Percentiles rank a stretch among this genome's conserved stretches.
These are phyloP conservation scores for Aurelia coerulea DNA, from an alignment of 30 jellyfish, hydroid and myxozoan species.

Conservation along the genomic window DNA sequence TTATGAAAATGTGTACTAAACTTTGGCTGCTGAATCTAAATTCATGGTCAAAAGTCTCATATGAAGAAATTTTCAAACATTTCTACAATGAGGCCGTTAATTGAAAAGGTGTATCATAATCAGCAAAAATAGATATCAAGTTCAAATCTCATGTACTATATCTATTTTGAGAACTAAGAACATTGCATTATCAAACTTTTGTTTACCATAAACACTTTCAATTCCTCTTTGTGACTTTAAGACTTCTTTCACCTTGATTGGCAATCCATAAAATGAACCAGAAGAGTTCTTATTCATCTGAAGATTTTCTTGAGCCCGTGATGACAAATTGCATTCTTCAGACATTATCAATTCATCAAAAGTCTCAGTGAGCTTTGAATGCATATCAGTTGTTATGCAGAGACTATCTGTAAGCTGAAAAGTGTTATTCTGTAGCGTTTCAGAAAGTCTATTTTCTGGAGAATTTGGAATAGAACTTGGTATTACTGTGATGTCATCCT, in stretches of 20 bases:
- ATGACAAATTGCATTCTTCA: background rate
- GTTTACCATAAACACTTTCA: constrained; percentile 75
- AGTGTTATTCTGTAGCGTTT: background rate
- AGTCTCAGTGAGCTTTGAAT: constrained; percentile 33
- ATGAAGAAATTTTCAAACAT: too few relatives aligned
- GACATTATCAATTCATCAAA: constrained; percentile 38
- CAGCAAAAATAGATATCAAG: too few relatives aligned
- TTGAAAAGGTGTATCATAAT: too few relatives aligned
- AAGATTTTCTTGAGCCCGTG: background rate
- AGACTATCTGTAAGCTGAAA: constrained; percentile 29
- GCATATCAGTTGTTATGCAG: constrained; percentile 17
- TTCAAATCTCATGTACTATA: too few relatives aligned
- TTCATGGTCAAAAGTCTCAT: too few relatives aligned
- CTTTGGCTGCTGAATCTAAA: too few relatives aligned
- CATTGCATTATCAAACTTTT: too few relatives aligned
- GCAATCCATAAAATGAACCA: constrained; percentile 78
- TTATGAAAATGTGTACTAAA: too few relatives aligned
- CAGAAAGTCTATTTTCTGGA: background rate
- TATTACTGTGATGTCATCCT: constrained; percentile 20
- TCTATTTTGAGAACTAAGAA: too few relatives aligned
- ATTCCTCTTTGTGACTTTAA: constrained; percentile 77
- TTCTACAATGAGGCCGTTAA: too few relatives aligned
- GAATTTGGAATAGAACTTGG: constrained; percentile 31
- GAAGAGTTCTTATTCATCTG: background rate
- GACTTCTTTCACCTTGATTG: constrained; percentile 60